Base-by-base conservation (phyloP, 2,797 vertebrate genomes). In the Erethizon dorsatum region DNA sequence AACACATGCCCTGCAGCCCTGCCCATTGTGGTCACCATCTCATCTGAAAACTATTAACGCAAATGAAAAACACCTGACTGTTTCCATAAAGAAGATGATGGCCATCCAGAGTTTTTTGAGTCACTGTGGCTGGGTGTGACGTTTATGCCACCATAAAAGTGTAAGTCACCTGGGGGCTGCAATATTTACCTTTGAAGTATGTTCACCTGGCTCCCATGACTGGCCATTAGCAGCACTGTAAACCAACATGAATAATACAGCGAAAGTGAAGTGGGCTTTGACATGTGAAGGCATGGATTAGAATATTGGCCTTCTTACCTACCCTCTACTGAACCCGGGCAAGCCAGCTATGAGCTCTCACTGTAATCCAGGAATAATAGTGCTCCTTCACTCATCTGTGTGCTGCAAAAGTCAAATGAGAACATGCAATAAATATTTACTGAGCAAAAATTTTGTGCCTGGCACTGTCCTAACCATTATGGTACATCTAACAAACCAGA, bases 331-430 rank as follows among this genome's bases (percentile, higher is more conserved):
- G 45, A 91, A 56, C 11, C 18, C 28, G 3, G 4, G 63, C 6
- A 12, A 33, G 24, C n/a, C 41, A 52, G 37, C 71, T 28, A 26
- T 22, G 9, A 73, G n/a, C 2, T 45, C 50, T 73, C 54, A 24
- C 8, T 85, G 22, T 47, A 83, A 79, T 90, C 61, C 77, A 90
- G 67, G 4, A 88, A 80, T 63, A 59, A 41, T 8, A 79, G 2
- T 31, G 63, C 88, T 54, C 47, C 50, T 67, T 93, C 50, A 77
- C 20, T 77, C 57, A 13, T 9, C 5, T n/a, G 14, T 56, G 63
- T 86, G 28, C 77, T 90, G 52, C 20, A 3, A 87, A n/a, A 96
- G 33, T 45, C 59, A 92, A 87, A 3, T 71, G 61, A 93, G 50
- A 63, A 61, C 18, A 69, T 56, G 56, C 33, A 90, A 24, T 77